Evolutionary conservation across 2,113 vertebrate genomes (phyloP).

Genomic region (Pycnonotus jocosus): DNA sequence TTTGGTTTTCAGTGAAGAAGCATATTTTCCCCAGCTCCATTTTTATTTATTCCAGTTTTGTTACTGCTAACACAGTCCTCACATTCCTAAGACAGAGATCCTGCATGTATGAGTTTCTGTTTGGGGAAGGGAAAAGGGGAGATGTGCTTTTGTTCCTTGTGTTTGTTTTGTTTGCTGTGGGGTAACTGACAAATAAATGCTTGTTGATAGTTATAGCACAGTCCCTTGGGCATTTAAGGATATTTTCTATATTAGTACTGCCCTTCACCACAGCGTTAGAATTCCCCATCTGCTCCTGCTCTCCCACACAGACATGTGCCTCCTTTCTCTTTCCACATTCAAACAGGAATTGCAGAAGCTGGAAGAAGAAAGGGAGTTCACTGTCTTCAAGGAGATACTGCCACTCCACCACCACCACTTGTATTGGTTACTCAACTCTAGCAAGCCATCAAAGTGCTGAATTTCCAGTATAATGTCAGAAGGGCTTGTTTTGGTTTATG

Average conservation of each 20-base stretch:
- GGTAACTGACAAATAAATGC: neutral
- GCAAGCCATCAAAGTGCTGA: neutral
- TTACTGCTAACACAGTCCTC: neutral
- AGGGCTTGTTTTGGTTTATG: neutral
- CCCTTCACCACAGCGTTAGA: neutral
- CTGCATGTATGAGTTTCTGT: neutral
- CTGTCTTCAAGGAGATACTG: neutral
- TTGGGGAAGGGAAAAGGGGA: neutral
- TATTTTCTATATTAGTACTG: conserved; percentile 17
- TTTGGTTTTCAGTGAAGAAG: neutral
- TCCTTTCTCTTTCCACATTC: neutral
- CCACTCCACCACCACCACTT: neutral
- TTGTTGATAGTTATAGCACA: neutral
- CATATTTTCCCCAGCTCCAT: neutral
- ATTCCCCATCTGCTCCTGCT: conserved; percentile 29
- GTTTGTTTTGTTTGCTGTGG: conserved; percentile 16
- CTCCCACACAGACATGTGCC: conserved; percentile 14
- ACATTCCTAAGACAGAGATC: neutral
- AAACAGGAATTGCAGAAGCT: neutral
- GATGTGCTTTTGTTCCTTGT: conserved; percentile 3
- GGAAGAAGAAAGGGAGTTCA: neutral
- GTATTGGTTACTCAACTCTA: neutral
- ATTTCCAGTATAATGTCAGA: neutral
- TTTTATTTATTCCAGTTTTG: neutral
- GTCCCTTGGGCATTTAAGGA: neutral